Base-by-base conservation (phyloP, 2,113 vertebrate species). In the Eolophus roseicapilla region DNA sequence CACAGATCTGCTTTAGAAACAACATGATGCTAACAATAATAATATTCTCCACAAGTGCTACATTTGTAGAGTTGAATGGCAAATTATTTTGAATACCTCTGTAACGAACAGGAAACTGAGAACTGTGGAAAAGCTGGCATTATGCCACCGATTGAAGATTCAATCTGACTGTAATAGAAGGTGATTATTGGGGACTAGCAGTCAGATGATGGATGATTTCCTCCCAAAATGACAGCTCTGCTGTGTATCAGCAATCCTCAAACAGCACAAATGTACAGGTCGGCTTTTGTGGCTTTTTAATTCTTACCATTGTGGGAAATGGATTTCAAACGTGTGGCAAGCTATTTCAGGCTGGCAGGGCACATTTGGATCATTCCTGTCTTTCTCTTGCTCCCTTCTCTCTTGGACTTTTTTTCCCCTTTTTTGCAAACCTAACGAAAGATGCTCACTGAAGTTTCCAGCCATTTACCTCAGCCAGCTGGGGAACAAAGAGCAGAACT, bases 161-260 rank as follows among this genome's bases (percentile, higher is more conserved):
- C 97, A 96, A 97, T 98, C 96, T 98, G 97, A 98, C 96, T 96
- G 95, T 97, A 98, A 98, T 97, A 98, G 97, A 97, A 98, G 98
- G 96, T 98, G 97, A 98, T 97, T 98, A 97, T 96, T 98, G 96
- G 98, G 92, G 96, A 97, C 97, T 96, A 97, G 97, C 95, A 97
- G 96, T 95, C 95, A 97, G 95, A 97, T 97, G 98, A 98, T 97
- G 95, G 95, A 97, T 98, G 97, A 96, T 96, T 98, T 98, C 97
- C 95, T 97, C 96, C 97, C 95, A 95, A 97, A 97, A 98, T 97
- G 97, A 98, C 97, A 98, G 97, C 96, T 96, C 93, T 95, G 93
- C 97, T 97, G 95, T 94, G 95, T 96, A 93, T 95, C 83, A 81
- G 93, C 92, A 92, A 91, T 95, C 96, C 95, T 94, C 95, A 74